Conservation (phyloP, 2,113 vertebrate species). For the Tringa solitaria region DNA sequence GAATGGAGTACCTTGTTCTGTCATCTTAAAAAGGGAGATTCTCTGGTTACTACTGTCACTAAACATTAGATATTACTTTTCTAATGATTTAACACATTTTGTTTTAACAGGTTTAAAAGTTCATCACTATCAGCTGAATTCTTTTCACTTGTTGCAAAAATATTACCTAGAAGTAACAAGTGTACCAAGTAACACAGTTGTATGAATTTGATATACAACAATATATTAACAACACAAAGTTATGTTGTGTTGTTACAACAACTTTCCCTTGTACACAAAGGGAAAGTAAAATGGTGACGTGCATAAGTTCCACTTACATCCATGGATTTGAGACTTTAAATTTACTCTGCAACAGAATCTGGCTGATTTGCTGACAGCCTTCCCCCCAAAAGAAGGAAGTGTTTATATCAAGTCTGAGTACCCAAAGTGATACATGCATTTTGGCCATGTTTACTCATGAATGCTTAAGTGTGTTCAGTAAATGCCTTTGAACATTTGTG, state of each 20-base stretch:
- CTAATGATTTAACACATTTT: not conserved
- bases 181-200: not conserved
- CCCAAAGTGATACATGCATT: accelerated
- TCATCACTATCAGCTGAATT: not conserved
- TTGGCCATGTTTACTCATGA: not conserved
- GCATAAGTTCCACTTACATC: not conserved
- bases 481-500: not conserved
- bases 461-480: not conserved
- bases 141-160: not conserved
- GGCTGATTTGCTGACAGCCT: not conserved
- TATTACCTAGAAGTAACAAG: not conserved
- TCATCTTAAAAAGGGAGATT: not conserved
- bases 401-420: not conserved
- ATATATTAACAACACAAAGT: not conserved
- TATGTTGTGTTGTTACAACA: no score
- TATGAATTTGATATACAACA: not conserved
- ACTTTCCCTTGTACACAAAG: no score
- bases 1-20: not conserved
- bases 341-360: not conserved
- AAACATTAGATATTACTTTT: not conserved
- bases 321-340: not conserved
- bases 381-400: not conserved
- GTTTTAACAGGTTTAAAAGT: not conserved
- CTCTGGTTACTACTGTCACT: not conserved
- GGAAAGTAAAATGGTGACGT: not conserved